A percentile compares a stretch with the other conserved stretches of the same genome.
These are phyloP conservation scores for Dynastes maya DNA, from an alignment of 2,888 invertebrate genomes.

Conservation along the genomic window DNA sequence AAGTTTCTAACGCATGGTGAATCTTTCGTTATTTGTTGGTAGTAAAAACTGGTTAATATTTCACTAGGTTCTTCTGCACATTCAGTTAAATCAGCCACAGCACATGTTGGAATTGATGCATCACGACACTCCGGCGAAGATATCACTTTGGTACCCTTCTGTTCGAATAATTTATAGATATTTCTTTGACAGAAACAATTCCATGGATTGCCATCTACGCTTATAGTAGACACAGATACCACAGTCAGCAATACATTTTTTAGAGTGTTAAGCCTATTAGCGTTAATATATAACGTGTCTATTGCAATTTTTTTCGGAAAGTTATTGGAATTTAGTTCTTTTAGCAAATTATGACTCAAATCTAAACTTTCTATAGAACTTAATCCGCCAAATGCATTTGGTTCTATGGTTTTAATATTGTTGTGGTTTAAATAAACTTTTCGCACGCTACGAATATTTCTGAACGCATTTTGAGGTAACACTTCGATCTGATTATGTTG, in stretches of 20 bases:
- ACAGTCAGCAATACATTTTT: slow-evolving; percentile 7
- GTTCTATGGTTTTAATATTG: slow-evolving; percentile 33
- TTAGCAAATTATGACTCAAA: slow-evolving; percentile 44
- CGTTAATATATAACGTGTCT: slow-evolving; percentile 32
- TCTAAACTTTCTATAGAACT: slow-evolving; percentile 29
- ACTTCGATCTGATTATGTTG: slow-evolving; percentile 40
- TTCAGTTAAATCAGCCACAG: neutral
- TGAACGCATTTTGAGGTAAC: slow-evolving; percentile 35
- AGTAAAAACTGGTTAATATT: slow-evolving; percentile 15
- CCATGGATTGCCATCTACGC: slow-evolving; percentile 48
- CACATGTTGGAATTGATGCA: slow-evolving; percentile 21
- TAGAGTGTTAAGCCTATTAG: slow-evolving; percentile 44
- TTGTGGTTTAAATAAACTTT: slow-evolving; percentile 43
- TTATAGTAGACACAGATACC: slow-evolving; percentile 9
- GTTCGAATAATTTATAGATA: slow-evolving; percentile 12
- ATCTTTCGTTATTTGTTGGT: slow-evolving; percentile 19
- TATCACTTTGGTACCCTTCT: neutral
- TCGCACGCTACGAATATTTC: slow-evolving; percentile 27
- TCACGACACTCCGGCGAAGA: slow-evolving; percentile 26
- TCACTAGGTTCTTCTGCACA: slow-evolving; percentile 29
- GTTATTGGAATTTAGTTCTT: slow-evolving; percentile 22
- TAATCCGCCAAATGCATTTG: slow-evolving; percentile 42
- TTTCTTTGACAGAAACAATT: slow-evolving; percentile 45
- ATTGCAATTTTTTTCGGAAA: slow-evolving; percentile 41
- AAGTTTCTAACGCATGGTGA: slow-evolving; percentile 22